A percentile compares a stretch with the other conserved stretches of the same genome.
These are phyloP conservation scores for Tyrannus savana DNA, from an alignment of 2,113 vertebrate genomes.

Conservation along the genomic window DNA sequence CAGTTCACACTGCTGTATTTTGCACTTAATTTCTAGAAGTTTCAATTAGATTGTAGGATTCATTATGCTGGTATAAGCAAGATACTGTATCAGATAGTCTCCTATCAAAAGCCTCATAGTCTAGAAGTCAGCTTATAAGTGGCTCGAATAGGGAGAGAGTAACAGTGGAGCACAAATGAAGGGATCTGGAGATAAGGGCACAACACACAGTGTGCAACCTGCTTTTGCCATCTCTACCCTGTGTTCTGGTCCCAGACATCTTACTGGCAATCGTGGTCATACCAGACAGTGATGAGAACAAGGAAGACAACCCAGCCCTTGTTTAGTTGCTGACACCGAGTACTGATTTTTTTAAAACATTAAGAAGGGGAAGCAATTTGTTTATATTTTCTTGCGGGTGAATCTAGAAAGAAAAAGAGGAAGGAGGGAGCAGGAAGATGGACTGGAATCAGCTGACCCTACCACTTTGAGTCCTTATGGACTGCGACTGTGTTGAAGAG, in stretches of 20 bases:
- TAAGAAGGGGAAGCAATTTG: neutral
- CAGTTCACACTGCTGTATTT: neutral
- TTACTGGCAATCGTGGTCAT: neutral
- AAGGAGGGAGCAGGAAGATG: neutral
- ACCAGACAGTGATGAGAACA: neutral
- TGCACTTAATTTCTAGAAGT: neutral
- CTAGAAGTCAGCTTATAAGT: neutral
- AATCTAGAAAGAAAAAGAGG: neutral
- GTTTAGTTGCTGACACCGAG: neutral
- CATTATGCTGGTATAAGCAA: neutral
- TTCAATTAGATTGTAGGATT: neutral
- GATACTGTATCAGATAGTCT: neutral
- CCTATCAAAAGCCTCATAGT: neutral
- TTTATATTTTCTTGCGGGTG: neutral
- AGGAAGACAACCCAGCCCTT: neutral
- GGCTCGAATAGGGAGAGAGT: neutral
- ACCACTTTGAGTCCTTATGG: neutral
- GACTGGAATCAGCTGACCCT: neutral
- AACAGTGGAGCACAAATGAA: neutral
- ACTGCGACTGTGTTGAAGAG: neutral
- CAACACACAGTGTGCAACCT: accelerated
- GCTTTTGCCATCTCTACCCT: neutral
- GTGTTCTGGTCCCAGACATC: neutral
- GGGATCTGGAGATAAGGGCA: neutral
- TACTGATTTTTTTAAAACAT: neutral